Conservation (phyloP, 2,888 invertebrate species). For the Synergus laeviventris region DNA sequence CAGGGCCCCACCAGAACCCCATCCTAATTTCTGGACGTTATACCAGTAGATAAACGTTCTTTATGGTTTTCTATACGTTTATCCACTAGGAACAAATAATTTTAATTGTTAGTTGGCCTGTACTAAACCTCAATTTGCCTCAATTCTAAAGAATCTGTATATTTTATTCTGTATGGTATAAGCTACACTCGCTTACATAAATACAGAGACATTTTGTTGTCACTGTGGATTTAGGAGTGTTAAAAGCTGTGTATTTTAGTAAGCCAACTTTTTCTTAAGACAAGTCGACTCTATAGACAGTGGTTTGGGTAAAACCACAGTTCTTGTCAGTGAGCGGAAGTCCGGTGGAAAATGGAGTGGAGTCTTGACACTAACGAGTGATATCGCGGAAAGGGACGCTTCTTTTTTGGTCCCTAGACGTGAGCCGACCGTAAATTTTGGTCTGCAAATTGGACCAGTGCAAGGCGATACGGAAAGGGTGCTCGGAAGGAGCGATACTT, state of each 20-base stretch:
- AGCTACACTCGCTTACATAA: too few relatives aligned
- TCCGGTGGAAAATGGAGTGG: constrained; percentile 21
- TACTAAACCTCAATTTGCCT: too few relatives aligned
- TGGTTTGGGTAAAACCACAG: constrained; percentile 6
- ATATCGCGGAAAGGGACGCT: constrained; percentile 41
- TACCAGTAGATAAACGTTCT: too few relatives aligned
- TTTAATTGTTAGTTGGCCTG: too few relatives aligned
- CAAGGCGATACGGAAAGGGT: constrained; percentile 29
- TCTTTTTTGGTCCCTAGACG: constrained; percentile 48
- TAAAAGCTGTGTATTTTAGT: constrained; percentile 25
- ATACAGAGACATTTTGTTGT: neutral
- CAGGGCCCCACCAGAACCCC: too few relatives aligned
- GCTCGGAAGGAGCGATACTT: constrained; percentile 46
- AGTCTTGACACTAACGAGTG: constrained; percentile 34
- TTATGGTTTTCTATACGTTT: too few relatives aligned
- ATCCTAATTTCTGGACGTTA: too few relatives aligned
- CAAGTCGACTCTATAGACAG: neutral
- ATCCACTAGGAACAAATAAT: too few relatives aligned
- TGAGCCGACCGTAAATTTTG: constrained; percentile 52
- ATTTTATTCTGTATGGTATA: too few relatives aligned
- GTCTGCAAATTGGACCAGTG: constrained; percentile 48
- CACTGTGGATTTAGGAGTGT: neutral
- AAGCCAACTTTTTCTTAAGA: constrained; percentile 14
- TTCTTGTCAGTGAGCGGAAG: constrained; percentile 29
- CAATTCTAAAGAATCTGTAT: too few relatives aligned